A percentile compares a stretch with the other conserved stretches of the same genome.
phyloP scores from a whole-genome alignment of 2,888 invertebrate genomes.

The Rugalucina vietnamica region DNA sequence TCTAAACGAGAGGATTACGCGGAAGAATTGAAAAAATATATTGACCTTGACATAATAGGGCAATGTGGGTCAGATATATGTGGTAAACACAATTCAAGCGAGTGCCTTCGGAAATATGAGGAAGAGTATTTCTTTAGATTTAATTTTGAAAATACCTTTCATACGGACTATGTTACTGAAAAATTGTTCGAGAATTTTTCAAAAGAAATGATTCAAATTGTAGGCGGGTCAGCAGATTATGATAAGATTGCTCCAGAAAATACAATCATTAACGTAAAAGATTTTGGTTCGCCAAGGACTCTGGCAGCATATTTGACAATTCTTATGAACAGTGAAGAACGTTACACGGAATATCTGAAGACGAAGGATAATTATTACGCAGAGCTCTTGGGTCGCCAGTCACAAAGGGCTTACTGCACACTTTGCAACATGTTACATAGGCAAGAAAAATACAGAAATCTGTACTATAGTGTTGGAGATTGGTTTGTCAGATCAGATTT shows the following conservation, averaged over 20 bases:
- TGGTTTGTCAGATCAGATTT: slow-evolving; percentile 35
- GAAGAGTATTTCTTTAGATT: slow-evolving; percentile 31
- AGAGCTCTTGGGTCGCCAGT: slow-evolving; percentile 8
- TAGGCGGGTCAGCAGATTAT: background rate
- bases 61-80: slow-evolving; percentile 11
- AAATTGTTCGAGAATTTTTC: slow-evolving; percentile 47
- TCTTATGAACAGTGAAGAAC: background rate
- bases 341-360: slow-evolving; percentile 7
- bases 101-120: background rate
- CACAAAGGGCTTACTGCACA: slow-evolving; percentile 25
- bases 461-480: slow-evolving; percentile 19
- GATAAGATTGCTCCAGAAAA: slow-evolving; percentile 9
- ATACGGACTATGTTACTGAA: slow-evolving; percentile 62
- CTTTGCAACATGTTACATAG: slow-evolving; percentile 25
- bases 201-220: slow-evolving; percentile 41
- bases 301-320: slow-evolving; percentile 16
- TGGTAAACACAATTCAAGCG: background rate
- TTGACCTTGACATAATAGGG: slow-evolving; percentile 22
- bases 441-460: slow-evolving; percentile 6
- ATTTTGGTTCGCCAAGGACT: slow-evolving; percentile 17
- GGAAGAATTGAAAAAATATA: slow-evolving; percentile 19
- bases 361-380: background rate
- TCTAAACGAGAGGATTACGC: slow-evolving; percentile 30
- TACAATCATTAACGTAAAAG: slow-evolving; percentile 18
- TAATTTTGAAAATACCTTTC: slow-evolving; percentile 59